Evolutionary conservation across 2,888 invertebrate species (phyloP).

Genomic region (Hydriomena furcata): DNA sequence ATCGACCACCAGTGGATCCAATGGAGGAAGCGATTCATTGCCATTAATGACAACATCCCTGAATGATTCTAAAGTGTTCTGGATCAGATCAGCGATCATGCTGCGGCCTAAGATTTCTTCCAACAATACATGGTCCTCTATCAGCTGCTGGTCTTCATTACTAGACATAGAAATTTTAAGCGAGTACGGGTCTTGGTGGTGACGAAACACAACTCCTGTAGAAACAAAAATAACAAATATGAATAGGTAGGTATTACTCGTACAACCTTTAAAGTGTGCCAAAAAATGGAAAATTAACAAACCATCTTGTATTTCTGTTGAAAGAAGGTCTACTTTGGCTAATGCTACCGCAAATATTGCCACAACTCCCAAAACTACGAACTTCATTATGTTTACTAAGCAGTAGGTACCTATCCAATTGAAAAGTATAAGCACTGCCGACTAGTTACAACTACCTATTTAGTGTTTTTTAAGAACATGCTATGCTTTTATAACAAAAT

Average conservation of each 20-base stretch:
- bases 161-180: conserved; percentile 14
- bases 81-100: conserved; percentile 40
- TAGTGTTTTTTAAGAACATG: neutral
- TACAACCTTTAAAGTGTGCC: neutral
- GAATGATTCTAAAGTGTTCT: conserved; percentile 42
- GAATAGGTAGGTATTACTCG: neutral
- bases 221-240: neutral
- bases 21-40: conserved; percentile 49
- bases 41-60: conserved; percentile 54
- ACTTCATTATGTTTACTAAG: conserved; percentile 25
- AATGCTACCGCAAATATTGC: conserved; percentile 22
- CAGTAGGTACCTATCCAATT: neutral
- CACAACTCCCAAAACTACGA: conserved; percentile 20
- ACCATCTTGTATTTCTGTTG: conserved; percentile 25
- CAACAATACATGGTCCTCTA: conserved; percentile 18
- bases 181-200: conserved; percentile 25
- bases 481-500: conserved; percentile 7
- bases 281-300: neutral
- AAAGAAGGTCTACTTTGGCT: conserved; percentile 18
- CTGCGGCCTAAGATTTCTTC: conserved; percentile 33
- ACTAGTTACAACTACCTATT: neutral
- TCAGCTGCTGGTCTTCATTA: conserved; percentile 2
- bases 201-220: conserved; percentile 9
- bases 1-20: conserved; percentile 50
- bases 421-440: neutral